Percentiles rank a stretch among this genome's conserved stretches.
Conservation (phyloP, 2,113 vertebrate genomes). For the Brevimyrus niger region DNA sequence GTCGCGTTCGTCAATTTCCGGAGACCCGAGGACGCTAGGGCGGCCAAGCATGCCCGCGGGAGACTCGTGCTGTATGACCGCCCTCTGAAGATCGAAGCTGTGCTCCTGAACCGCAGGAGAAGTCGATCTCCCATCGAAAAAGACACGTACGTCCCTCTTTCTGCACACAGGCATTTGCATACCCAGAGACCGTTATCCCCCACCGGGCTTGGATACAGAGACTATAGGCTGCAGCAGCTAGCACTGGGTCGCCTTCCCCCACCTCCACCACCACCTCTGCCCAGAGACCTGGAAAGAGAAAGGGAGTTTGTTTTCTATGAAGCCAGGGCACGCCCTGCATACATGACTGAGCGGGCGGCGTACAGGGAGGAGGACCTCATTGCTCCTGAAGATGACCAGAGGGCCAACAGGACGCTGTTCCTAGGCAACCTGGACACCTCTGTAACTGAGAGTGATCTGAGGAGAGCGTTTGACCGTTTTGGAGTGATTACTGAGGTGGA, state of each 20-base stretch:
- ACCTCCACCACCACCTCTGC: slow-evolving; percentile 78
- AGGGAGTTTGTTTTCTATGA: slow-evolving; percentile 81
- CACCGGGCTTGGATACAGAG: slow-evolving; percentile 80
- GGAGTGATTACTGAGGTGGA: slow-evolving; percentile 96
- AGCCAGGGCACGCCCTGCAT: slow-evolving; percentile 75
- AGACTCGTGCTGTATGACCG: slow-evolving; percentile 86
- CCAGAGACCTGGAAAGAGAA: slow-evolving; percentile 82
- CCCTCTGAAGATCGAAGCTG: slow-evolving; percentile 90
- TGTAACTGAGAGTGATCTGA: slow-evolving; percentile 82
- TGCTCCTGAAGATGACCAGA: slow-evolving; percentile 89
- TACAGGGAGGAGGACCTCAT: slow-evolving; percentile 88
- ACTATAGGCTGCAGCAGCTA: slow-evolving; percentile 87
- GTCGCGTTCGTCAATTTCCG: slow-evolving; percentile 92
- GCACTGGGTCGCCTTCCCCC: slow-evolving; percentile 85
- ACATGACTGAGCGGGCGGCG: slow-evolving; percentile 73
- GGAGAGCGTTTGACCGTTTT: slow-evolving; percentile 85
- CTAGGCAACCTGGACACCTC: slow-evolving; percentile 90
- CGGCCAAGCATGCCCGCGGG: slow-evolving; percentile 87
- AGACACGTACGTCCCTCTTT: slow-evolving; percentile 63
- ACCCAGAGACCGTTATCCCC: slow-evolving; percentile 78
- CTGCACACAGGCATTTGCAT: slow-evolving; percentile 66
- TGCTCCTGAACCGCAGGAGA: slow-evolving; percentile 73
- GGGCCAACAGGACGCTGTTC: slow-evolving; percentile 92
- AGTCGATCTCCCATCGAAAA: slow-evolving; percentile 86
- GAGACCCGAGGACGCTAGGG: slow-evolving; percentile 84